phyloP scores from a whole-genome alignment of 2,113 vertebrate genomes.

The Actenoides lindsayi region DNA sequence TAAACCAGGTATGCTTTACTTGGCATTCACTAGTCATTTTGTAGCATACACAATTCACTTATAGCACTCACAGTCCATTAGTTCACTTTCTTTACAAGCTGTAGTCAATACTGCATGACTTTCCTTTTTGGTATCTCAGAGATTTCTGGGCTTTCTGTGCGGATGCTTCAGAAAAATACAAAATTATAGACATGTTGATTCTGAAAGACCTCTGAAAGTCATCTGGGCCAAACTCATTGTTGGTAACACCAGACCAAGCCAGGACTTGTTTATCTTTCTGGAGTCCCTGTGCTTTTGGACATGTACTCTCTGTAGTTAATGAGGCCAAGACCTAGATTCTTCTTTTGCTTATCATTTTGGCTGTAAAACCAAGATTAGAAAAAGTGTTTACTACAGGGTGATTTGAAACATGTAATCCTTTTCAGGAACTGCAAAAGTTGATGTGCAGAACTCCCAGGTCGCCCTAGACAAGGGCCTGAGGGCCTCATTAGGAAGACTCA shows the following conservation, averaged over 20 bases:
- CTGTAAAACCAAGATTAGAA: not conserved
- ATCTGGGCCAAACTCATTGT: not conserved
- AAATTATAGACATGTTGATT: not conserved
- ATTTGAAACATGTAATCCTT: not conserved
- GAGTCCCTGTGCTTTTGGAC: not conserved
- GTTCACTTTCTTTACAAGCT: not conserved
- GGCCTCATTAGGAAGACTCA: not conserved
- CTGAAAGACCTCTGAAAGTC: not conserved
- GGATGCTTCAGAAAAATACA: not conserved
- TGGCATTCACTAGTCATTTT: not conserved
- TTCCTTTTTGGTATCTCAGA: not conserved
- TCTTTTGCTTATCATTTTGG: not conserved
- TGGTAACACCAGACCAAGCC: not conserved
- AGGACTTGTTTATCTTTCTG: not conserved
- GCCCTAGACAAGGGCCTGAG: not conserved
- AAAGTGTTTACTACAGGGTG: not conserved
- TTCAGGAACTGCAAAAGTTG: not conserved
- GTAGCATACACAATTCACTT: not conserved
- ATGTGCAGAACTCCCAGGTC: not conserved
- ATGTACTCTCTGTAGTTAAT: not conserved
- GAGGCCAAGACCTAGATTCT: not conserved
- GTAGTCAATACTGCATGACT: not conserved
- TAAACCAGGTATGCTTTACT: not conserved
- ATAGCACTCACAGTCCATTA: not conserved
- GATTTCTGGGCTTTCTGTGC: not conserved